These are phyloP conservation scores for Sarcophaga bullata DNA, from an alignment of 1,140 invertebrate genomes.

Conservation along the genomic window DNA sequence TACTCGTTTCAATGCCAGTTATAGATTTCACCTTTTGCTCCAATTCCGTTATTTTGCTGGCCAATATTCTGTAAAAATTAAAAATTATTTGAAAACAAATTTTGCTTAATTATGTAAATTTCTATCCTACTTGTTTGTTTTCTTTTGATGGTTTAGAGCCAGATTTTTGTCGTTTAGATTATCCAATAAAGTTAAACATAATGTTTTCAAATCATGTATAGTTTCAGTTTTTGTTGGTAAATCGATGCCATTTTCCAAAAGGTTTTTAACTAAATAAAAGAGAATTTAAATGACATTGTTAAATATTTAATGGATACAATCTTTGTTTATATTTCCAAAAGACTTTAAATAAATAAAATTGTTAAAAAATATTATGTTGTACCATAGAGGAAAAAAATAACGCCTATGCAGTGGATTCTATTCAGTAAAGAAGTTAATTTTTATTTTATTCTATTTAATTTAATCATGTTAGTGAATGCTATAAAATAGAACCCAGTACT, in stretches of 20 bases:
- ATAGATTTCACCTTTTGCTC: constrained; percentile 67
- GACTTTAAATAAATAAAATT: constrained; percentile 19
- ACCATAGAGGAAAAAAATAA: not conserved
- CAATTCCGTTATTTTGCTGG: constrained; percentile 70
- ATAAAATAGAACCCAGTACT: no score
- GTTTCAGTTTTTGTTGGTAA: constrained; percentile 77
- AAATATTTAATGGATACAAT: not conserved
- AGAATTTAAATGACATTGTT: not conserved
- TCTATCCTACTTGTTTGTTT: constrained; percentile 76
- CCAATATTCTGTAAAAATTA: constrained; percentile 68
- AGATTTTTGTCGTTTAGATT: constrained; percentile 86
- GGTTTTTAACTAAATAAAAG: constrained; percentile 70
- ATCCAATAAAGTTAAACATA: constrained; percentile 82
- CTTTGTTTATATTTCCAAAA: not conserved
- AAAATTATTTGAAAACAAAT: not conserved
- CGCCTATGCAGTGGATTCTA: no score
- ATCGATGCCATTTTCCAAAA: constrained; percentile 73
- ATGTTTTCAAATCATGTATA: constrained; percentile 77
- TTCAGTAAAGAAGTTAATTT: no score
- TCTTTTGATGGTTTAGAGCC: constrained; percentile 83
- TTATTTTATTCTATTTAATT: no score
- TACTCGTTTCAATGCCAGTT: constrained; percentile 49
- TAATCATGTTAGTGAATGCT: no score
- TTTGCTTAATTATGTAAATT: constrained; percentile 25
- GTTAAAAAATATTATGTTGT: not conserved